Evolutionary conservation across 1,140 invertebrate species (phyloP), one percentile per base, ranked within the genome.

Genomic region (Venturia canescens): DNA sequence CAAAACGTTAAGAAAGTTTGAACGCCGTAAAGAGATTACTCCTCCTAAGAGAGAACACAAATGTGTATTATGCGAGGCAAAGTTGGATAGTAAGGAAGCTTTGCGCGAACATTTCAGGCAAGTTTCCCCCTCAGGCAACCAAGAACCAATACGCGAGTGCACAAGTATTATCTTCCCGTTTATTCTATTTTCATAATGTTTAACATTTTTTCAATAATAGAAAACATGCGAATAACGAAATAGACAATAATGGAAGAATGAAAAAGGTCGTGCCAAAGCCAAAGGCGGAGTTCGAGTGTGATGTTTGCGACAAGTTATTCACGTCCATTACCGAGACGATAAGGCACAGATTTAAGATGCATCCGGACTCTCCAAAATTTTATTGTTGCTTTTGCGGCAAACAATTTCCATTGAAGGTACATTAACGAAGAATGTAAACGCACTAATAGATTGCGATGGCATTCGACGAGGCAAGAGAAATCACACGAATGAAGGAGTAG

Each of bases 301-400:
- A 95, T 88, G 93, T 94, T 67, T 95, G 94, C 87, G 87, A 88
- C n/a, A 91, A 93, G 87, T 84, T 91, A 50, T 95, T 95, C 84
- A 91, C 92, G 15, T 93, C 93, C 2, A 94, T 94, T 78, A 94
- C 94, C 0, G 91, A 93, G 80, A 94, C 94, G 0, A 95, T 95
- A 79, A 93, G 94, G 81, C 94, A 95, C 88, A 94, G 94, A 86
- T 95, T 94, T 86, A 94, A 93, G 86, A 90, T 94, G 71, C 94
- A 95, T 88, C 94, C 94, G 15, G 93, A 94, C 79, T 93, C 93
- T 80, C 92, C 92, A 26, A 95, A 95, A 87, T 93, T 94, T 88
- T 95, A 94, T 87, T 95, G 94, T 78, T 91, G 93, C 15, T 93
- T 93, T 89, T 95, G 95, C 88, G 94, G 95, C 4, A 94, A 94